These are phyloP conservation scores for Brachyhypopomus gauderio DNA, from an alignment of 2,113 vertebrate species.

Conservation along the genomic window DNA sequence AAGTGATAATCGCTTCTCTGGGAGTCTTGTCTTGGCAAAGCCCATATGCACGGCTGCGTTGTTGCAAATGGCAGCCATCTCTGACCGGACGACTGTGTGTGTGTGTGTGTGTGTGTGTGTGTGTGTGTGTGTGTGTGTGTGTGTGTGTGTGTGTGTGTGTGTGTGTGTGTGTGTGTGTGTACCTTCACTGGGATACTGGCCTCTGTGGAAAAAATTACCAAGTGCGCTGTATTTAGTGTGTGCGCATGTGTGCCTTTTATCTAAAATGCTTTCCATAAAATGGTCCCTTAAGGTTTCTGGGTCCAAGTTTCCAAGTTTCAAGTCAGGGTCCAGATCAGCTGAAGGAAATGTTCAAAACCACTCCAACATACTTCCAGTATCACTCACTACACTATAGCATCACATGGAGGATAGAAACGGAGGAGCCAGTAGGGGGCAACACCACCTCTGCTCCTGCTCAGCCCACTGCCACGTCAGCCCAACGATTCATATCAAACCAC, in stretches of 20 bases:
- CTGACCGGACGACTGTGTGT: not conserved
- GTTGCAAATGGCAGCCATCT: not conserved
- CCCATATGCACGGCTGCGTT: constrained; percentile 4
- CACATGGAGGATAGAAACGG: no score
- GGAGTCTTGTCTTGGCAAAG: constrained; percentile 22
- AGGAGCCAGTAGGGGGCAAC: no score
- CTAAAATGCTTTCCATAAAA: constrained; percentile 55
- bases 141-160: constrained; percentile 32
- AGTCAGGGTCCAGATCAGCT: no score
- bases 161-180: constrained; percentile 22
- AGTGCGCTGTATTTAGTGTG: not conserved
- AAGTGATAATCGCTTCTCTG: constrained; percentile 39
- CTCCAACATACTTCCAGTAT: not conserved
- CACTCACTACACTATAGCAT: not conserved
- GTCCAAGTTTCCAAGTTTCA: constrained; percentile 4
- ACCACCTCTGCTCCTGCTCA: no score
- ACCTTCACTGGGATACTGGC: not conserved
- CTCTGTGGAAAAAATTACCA: not conserved
- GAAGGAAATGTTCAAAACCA: no score
- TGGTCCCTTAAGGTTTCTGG: constrained; percentile 57
- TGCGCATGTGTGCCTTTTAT: no score
- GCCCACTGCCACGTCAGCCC: no score
- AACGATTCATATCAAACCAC: no score
- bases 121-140: no score
- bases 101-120: not conserved